A percentile compares a stretch with the other conserved stretches of the same genome.
These are phyloP conservation scores for Mamestra configurata DNA, from an alignment of 1,140 invertebrate species.

Conservation along the genomic window DNA sequence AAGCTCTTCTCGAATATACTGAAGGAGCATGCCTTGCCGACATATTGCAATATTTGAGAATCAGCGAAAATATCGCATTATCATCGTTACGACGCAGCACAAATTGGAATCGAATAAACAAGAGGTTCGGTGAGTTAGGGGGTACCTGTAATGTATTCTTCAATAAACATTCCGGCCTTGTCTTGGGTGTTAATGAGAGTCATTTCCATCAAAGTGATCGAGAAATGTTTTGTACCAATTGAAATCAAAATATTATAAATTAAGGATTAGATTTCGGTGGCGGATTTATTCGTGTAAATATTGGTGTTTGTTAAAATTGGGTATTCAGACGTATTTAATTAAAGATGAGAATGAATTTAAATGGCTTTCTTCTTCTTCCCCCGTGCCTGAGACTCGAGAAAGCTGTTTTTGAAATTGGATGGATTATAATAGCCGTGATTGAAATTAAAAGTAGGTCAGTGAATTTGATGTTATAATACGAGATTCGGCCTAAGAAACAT, in stretches of 20 bases:
- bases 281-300: neutral
- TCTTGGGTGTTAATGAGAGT: constrained; percentile 53
- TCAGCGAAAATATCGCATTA: constrained; percentile 61
- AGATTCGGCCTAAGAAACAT: no score
- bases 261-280: neutral
- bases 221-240: constrained; percentile 31
- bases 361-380: no score
- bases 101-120: constrained; percentile 49
- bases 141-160: constrained; percentile 51
- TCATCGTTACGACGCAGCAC: constrained; percentile 20
- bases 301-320: neutral
- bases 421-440: no score
- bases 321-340: neutral
- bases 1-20: constrained; percentile 54
- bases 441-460: no score
- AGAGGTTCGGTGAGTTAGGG: constrained; percentile 38
- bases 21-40: constrained; percentile 56
- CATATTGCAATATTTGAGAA: constrained; percentile 65
- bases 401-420: no score
- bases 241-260: constrained; percentile 37
- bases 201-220: constrained; percentile 39
- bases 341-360: no score
- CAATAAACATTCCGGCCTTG: constrained; percentile 50
- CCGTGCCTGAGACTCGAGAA: no score
- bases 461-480: no score